phyloP scores from a whole-genome alignment of 2,888 invertebrate genomes.

The Luperina nickerlii region DNA sequence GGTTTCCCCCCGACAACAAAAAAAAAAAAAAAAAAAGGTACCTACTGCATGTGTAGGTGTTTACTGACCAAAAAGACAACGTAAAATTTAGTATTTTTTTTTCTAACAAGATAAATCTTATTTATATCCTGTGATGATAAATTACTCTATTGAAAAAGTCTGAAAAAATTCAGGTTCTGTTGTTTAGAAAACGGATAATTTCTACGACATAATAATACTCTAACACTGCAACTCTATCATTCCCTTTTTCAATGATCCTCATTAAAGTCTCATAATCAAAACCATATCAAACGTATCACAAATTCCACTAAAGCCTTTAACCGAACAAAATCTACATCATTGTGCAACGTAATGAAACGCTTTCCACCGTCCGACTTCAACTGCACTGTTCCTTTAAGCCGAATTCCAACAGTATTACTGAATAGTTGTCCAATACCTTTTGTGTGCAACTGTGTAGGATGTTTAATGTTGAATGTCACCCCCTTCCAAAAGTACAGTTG shows the following conservation, averaged over 20 bases:
- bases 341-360: slow-evolving; percentile 10
- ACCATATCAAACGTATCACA: neutral
- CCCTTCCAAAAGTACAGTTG: slow-evolving; percentile 1
- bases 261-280: neutral
- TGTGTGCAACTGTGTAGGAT: slow-evolving; percentile 32
- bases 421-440: slow-evolving; percentile 45
- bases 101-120: neutral
- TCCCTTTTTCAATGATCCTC: neutral
- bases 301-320: neutral
- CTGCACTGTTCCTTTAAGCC: neutral
- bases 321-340: slow-evolving; percentile 17
- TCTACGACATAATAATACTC: no score
- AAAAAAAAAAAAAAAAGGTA: no score
- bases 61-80: neutral
- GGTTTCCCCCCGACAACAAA: no score
- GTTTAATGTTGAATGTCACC: slow-evolving; percentile 19
- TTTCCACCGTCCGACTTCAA: slow-evolving; percentile 12
- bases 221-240: no score
- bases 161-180: neutral
- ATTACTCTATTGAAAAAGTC: neutral
- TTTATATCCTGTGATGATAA: neutral
- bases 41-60: neutral
- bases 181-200: neutral
- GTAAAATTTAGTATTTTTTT: no score
- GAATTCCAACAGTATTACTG: slow-evolving; percentile 33